Evolutionary conservation across 64 coral and sea anemone genomes (phyloP).

Genomic region (Pachyseris speciosa): DNA sequence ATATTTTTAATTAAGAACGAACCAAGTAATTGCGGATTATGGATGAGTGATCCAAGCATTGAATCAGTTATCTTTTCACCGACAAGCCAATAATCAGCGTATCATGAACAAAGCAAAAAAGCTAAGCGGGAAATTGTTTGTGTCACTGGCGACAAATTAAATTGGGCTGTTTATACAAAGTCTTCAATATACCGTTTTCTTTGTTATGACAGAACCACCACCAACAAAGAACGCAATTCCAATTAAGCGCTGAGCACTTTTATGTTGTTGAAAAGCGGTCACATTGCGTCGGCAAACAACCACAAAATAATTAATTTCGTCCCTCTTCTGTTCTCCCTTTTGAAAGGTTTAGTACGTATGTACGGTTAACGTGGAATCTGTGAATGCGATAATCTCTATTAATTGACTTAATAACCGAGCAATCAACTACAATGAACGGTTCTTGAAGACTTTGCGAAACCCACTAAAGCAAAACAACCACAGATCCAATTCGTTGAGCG

Average conservation of each 20-base stretch:
- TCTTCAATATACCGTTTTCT: not conserved
- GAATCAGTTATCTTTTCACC: not conserved
- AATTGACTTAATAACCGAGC: slow-evolving; percentile 14
- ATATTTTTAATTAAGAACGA: slow-evolving; percentile 31
- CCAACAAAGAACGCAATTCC: slow-evolving; percentile 34
- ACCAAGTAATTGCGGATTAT: not conserved
- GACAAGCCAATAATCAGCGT: not conserved
- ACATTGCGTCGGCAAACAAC: too few relatives aligned
- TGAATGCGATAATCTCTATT: not conserved
- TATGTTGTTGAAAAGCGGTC: not conserved
- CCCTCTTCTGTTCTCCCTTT: not conserved
- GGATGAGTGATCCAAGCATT: not conserved
- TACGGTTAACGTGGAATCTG: not conserved
- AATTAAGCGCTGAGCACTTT: slow-evolving; percentile 19
- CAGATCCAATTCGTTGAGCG: not conserved
- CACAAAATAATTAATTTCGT: too few relatives aligned
- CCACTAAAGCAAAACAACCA: not conserved
- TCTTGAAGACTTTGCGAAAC: not conserved
- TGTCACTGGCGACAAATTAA: slow-evolving; percentile 18
- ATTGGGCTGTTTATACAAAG: slow-evolving; percentile 32
- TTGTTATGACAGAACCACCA: slow-evolving; percentile 15
- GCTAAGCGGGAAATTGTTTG: slow-evolving; percentile 21
- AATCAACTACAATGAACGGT: not conserved
- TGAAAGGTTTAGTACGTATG: not conserved
- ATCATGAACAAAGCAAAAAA: slow-evolving; percentile 32